These are phyloP conservation scores for Tetragonisca angustula DNA, from an alignment of 2,888 invertebrate species.

Conservation along the genomic window DNA sequence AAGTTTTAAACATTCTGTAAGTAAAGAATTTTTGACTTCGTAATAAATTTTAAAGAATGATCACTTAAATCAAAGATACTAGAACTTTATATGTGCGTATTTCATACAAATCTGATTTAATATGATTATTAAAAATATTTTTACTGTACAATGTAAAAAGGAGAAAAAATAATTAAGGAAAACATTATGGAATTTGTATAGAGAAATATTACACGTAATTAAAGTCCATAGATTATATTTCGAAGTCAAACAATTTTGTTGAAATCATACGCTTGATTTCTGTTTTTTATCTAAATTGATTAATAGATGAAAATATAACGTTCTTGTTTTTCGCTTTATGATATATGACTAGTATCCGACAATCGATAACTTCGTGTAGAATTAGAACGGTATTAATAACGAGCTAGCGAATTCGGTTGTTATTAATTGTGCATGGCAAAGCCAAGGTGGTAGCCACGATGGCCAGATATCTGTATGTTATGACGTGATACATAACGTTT, in stretches of 20 bases:
- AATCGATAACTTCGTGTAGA: conserved; percentile 59
- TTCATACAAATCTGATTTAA: not conserved
- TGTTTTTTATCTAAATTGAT: not conserved
- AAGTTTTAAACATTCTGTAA: not conserved
- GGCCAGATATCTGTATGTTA: conserved; percentile 51
- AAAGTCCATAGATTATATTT: not conserved
- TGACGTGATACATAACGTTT: conserved; percentile 39
- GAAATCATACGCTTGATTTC: no score
- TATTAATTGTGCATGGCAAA: conserved; percentile 66
- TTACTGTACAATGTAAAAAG: not conserved
- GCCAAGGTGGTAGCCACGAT: conserved; percentile 62
- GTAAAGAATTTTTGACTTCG: not conserved
- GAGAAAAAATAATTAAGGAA: not conserved
- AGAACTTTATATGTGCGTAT: not conserved
- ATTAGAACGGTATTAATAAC: conserved; percentile 68
- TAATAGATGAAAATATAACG: not conserved
- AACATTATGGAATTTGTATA: not conserved
- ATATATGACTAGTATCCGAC: conserved; percentile 61
- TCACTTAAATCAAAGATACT: not conserved
- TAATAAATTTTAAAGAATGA: not conserved
- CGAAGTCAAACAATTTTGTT: no score
- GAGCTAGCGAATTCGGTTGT: conserved; percentile 50
- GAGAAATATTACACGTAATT: not conserved
- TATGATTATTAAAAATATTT: not conserved
- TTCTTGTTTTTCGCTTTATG: conserved; percentile 39